Evolutionary conservation across 1,140 invertebrate genomes (phyloP).

Genomic region (Anthonomus grandis): DNA sequence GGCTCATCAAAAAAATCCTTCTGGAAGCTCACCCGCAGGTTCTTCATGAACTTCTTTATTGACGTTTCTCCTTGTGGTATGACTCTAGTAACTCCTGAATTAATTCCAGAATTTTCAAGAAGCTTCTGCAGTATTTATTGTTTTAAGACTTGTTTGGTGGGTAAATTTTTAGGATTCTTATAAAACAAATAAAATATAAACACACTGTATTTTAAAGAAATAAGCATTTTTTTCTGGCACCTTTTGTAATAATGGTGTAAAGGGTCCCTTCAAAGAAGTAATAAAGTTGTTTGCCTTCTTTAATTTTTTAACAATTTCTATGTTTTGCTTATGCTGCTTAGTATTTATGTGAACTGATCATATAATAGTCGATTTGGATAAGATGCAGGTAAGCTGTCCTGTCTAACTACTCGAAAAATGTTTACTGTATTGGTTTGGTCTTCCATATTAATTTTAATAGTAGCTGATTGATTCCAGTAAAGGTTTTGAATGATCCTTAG

Average conservation of each 20-base stretch:
- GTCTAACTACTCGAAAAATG: too few relatives aligned
- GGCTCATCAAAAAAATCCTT: slow-evolving; percentile 97
- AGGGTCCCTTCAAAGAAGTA: slow-evolving; percentile 50
- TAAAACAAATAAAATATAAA: not conserved
- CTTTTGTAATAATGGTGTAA: slow-evolving; percentile 43
- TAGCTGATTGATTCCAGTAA: too few relatives aligned
- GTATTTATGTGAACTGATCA: slow-evolving; percentile 84
- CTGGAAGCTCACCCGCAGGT: slow-evolving; percentile 65
- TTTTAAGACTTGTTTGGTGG: slow-evolving; percentile 11
- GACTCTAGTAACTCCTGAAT: not conserved
- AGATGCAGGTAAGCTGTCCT: slow-evolving; percentile 75
- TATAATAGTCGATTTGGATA: slow-evolving; percentile 74
- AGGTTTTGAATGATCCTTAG: too few relatives aligned
- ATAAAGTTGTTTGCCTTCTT: slow-evolving; percentile 55
- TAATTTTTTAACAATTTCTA: slow-evolving; percentile 63
- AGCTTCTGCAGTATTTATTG: slow-evolving; percentile 10
- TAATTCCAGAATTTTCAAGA: not conserved
- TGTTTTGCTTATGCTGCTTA: slow-evolving; percentile 74
- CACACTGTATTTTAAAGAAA: not conserved
- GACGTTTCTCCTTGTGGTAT: not conserved
- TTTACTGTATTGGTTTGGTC: too few relatives aligned
- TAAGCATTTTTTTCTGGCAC: slow-evolving; percentile 59
- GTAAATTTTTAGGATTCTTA: slow-evolving; percentile 12
- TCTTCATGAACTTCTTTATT: slow-evolving; percentile 47
- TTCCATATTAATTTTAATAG: too few relatives aligned